A percentile compares a stretch with the other conserved stretches of the same genome.
phyloP scores from a whole-genome alignment of 2,113 vertebrate species.

The Eidolon helvum region DNA sequence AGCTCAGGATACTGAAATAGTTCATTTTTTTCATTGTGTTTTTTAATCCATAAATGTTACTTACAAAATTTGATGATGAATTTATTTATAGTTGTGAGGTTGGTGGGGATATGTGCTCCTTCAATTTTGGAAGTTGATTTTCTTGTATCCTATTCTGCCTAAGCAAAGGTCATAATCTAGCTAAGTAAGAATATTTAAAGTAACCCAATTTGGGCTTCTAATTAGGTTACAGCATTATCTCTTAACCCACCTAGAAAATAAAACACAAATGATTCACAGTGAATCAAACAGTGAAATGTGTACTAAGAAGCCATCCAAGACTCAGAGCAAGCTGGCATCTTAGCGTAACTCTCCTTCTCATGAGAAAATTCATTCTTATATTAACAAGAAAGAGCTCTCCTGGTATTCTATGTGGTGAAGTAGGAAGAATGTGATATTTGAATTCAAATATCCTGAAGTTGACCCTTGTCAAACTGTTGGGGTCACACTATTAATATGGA shows the following conservation, averaged over 20 bases:
- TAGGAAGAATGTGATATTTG: background rate
- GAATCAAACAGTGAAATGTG: background rate
- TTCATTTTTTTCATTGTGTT: background rate
- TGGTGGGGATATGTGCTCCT: background rate
- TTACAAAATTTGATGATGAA: background rate
- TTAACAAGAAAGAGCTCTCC: background rate
- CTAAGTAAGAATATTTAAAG: constrained; percentile 14
- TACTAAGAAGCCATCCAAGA: background rate
- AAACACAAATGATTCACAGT: background rate
- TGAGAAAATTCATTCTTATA: background rate
- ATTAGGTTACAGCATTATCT: background rate
- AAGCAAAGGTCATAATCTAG: background rate
- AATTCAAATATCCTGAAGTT: background rate
- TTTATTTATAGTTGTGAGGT: background rate
- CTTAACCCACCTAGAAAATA: background rate
- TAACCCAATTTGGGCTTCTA: background rate
- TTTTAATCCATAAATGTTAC: background rate
- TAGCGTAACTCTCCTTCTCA: background rate
- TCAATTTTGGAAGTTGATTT: background rate
- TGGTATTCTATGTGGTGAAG: background rate
- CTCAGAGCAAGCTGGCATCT: background rate
- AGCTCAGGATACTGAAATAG: background rate
- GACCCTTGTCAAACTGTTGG: background rate
- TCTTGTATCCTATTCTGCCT: background rate
- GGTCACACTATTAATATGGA: background rate